Base-by-base conservation (phyloP, 2,888 invertebrate species). In the Boloria selene region DNA sequence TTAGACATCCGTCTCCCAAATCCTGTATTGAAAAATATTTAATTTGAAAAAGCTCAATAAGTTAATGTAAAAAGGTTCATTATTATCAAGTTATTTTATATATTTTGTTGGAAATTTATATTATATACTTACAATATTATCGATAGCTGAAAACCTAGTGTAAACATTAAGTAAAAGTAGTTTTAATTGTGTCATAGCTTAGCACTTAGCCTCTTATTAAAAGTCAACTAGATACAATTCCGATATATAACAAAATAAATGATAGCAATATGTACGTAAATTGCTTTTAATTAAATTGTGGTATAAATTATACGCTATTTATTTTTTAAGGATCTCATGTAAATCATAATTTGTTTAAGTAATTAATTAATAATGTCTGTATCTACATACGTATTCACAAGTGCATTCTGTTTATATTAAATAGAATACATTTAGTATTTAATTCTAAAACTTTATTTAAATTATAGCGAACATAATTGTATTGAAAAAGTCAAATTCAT, bases 351-450 rank as follows among this genome's bases (percentile, higher is more conserved):
- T 42, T 56, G 5, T 45, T 22, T 56, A 45, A 56, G 45, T 45
- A 45, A 18, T 7, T 31, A 38, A 10, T 10, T 26, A 26, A 22
- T 45, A 3, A 22, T 45, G 13, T 16, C 22, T 13, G 45, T 38
- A 38, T 2, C 31, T 38, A 38, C 10, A 7, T 60, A 17, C 45
- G 7, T 51, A 26, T 55, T 22, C 31, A 56, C 31, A 65, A 31
- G 16, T 56, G 56, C 13, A 56, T 56, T 56, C 56, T 56, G 44
- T 56, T 56, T 56, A 56, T 56, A 56, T 56, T 56, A 56, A 56
- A 56, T 56, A 56, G 56, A 56, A 56, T 56, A 22, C 56, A 56
- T 56, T 16, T 56, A 56, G 45, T 56, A 45, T n/a, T 26, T 56
- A 45, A 56, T 56, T 45, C 13, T 56, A 26, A 26, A 56, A 56